These are phyloP conservation scores for Pectinophora gossypiella DNA, from an alignment of 1,140 invertebrate genomes.

Conservation along the genomic window DNA sequence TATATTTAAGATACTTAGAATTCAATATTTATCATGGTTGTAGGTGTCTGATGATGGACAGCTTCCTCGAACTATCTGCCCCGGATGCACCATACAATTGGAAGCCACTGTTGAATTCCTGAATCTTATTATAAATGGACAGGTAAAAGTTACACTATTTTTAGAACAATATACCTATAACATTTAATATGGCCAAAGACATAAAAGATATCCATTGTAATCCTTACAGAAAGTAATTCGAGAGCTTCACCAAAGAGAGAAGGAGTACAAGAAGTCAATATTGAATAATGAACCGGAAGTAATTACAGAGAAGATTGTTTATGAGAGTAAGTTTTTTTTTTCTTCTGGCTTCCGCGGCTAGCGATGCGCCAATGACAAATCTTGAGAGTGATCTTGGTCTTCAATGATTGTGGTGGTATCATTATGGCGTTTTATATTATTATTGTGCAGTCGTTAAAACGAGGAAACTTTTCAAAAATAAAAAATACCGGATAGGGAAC, in stretches of 20 bases:
- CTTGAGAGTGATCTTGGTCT: too few species aligned
- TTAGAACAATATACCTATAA: conserved; percentile 21
- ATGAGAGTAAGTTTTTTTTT: conserved; percentile 64
- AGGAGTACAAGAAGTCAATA: conserved; percentile 50
- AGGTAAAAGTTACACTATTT: conserved; percentile 53
- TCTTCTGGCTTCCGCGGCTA: too few species aligned
- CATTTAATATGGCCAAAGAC: conserved; percentile 30
- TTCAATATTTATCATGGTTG: too few species aligned
- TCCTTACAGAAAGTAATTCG: conserved; percentile 60
- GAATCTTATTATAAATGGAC: conserved; percentile 81
- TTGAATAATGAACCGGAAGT: conserved; percentile 30
- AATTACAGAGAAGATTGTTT: conserved; percentile 51
- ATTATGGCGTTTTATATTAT: too few species aligned
- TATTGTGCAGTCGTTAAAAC: too few species aligned
- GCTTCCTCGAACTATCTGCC: conserved; percentile 82
- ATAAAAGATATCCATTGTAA: conserved; percentile 41
- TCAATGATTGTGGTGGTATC: too few species aligned
- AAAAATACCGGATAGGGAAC: too few species aligned
- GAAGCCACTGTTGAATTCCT: conserved; percentile 84
- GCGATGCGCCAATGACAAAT: too few species aligned
- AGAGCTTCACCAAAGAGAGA: conserved; percentile 53
- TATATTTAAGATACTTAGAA: too few species aligned
- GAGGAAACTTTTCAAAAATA: too few species aligned
- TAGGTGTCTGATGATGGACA: conserved; percentile 82
- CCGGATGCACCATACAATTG: conserved; percentile 84